Evolutionary conservation across 2,888 invertebrate genomes (phyloP).

Genomic region (Pristionchus maxplancki): DNA sequence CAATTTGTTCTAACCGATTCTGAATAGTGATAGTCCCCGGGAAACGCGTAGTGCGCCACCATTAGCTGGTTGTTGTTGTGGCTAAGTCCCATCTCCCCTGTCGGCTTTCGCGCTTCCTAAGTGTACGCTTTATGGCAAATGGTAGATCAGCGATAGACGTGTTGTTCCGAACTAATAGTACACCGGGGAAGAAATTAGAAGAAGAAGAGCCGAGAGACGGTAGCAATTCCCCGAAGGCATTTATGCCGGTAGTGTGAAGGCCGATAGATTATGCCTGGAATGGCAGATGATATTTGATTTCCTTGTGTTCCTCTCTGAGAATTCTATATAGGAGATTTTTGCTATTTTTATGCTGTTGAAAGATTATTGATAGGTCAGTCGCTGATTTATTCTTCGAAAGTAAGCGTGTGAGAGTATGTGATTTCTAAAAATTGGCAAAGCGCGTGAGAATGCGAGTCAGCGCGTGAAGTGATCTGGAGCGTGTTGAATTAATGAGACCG

Average conservation of each 20-base stretch:
- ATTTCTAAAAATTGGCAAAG: not conserved
- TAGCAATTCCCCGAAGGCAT: not conserved
- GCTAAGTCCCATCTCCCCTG: not conserved
- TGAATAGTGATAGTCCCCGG: not conserved
- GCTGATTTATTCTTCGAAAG: not conserved
- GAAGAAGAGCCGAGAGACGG: not conserved
- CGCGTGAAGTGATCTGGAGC: not conserved
- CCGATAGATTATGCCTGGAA: too few species aligned
- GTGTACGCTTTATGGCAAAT: slow-evolving; percentile 8
- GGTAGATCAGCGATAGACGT: slow-evolving; percentile 5
- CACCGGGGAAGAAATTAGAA: not conserved
- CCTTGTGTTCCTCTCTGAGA: too few species aligned
- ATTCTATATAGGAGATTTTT: too few species aligned
- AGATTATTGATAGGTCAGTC: not conserved
- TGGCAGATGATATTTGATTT: too few species aligned
- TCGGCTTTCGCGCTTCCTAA: not conserved
- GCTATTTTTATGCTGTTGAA: not conserved
- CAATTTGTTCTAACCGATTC: too few species aligned
- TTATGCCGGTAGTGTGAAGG: not conserved
- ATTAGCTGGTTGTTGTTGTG: not conserved
- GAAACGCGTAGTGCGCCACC: not conserved
- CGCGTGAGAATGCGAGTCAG: not conserved
- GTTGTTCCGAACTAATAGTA: not conserved
- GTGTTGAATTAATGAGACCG: not conserved
- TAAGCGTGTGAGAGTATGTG: not conserved